Conservation (phyloP, 2,888 invertebrate genomes). For the Dorcus hopei region DNA sequence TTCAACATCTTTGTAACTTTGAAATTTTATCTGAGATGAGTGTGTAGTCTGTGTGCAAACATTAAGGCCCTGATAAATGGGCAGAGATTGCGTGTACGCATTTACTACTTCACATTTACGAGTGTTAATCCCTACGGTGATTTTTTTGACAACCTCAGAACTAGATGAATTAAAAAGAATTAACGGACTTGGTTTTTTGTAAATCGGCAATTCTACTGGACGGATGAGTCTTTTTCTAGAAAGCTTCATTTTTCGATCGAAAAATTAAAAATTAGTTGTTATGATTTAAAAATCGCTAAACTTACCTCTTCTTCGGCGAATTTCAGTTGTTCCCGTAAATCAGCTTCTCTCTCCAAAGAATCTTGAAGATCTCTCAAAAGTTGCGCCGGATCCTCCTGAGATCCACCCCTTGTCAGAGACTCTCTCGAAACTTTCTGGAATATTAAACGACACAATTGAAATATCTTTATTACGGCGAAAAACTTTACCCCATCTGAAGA, state of each 20-base stretch:
- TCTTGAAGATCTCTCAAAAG: constrained; percentile 85
- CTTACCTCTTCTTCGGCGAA: constrained; percentile 90
- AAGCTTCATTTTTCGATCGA: constrained; percentile 3
- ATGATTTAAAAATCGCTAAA: constrained; percentile 1
- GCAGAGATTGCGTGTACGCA: background rate
- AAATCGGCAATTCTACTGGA: constrained; percentile 24
- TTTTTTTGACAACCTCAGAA: background rate
- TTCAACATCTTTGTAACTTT: too few relatives aligned
- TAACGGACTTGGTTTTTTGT: constrained; percentile 24
- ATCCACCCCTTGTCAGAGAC: constrained; percentile 72
- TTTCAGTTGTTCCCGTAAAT: constrained; percentile 85
- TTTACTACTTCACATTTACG: background rate
- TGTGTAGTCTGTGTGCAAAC: too few relatives aligned
- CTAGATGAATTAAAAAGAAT: constrained; percentile 16
- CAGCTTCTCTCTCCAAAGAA: constrained; percentile 89
- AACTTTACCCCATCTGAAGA: constrained; percentile 58
- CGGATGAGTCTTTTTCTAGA: constrained; percentile 1
- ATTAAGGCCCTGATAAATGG: too few relatives aligned
- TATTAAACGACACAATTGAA: constrained; percentile 17
- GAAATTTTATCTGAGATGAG: too few relatives aligned
- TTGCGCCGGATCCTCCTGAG: constrained; percentile 78
- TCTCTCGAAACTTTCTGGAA: constrained; percentile 68
- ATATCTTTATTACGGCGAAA: constrained; percentile 1
- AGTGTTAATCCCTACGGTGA: background rate
- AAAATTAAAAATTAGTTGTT: constrained; percentile 1